Conservation (phyloP, 2,888 invertebrate genomes). For the Apodemia hepburni region DNA sequence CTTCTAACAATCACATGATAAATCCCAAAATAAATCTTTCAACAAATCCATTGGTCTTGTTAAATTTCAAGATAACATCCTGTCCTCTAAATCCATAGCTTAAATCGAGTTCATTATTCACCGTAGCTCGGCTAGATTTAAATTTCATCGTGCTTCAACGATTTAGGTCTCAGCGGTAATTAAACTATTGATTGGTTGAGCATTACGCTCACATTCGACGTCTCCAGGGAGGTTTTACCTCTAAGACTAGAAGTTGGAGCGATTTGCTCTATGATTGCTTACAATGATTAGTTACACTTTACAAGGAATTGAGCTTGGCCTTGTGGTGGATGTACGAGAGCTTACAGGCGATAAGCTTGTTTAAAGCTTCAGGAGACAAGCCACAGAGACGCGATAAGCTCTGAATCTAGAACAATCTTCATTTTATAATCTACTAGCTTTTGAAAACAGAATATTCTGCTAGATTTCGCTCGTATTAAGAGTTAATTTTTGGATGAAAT, state of each 20-base stretch:
- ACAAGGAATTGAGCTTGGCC: neutral
- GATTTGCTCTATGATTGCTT: constrained; percentile 13
- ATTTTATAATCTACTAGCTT: neutral
- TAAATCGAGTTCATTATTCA: constrained; percentile 15
- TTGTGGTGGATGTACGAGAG: neutral
- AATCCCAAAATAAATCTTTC: constrained; percentile 7
- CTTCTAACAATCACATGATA: neutral
- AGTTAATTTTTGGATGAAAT: too few relatives aligned
- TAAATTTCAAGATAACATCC: constrained; percentile 9
- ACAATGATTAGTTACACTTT: constrained; percentile 4
- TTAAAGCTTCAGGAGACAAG: neutral
- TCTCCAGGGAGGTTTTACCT: constrained; percentile 23
- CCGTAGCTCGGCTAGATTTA: constrained; percentile 10
- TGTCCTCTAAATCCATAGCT: constrained; percentile 10
- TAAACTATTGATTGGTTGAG: constrained; percentile 31
- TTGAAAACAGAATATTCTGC: too few relatives aligned
- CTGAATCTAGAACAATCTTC: neutral
- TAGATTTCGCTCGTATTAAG: too few relatives aligned
- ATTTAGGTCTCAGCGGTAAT: constrained; percentile 25
- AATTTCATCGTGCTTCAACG: constrained; percentile 11
- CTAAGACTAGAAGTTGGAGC: constrained; percentile 15
- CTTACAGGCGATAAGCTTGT: neutral
- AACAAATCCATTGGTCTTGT: constrained; percentile 2
- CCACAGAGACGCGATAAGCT: neutral
- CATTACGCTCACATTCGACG: constrained; percentile 20